A percentile compares a stretch with the other conserved stretches of the same genome.
Conservation (phyloP, 1,140 invertebrate species). For the Agrilus planipennis region DNA sequence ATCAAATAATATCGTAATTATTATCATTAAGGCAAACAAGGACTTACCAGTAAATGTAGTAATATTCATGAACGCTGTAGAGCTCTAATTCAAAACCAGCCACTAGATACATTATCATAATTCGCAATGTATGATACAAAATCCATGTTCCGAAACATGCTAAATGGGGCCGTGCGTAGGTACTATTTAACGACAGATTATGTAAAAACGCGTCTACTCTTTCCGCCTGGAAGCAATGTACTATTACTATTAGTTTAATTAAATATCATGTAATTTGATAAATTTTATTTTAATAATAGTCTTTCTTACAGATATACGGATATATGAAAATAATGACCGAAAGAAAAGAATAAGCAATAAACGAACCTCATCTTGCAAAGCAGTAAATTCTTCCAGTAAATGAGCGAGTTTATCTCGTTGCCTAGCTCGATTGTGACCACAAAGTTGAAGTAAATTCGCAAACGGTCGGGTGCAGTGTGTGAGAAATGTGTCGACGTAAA, state of each 20-base stretch:
- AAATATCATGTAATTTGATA: too few relatives aligned
- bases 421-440: conserved; percentile 87
- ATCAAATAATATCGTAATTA: conserved; percentile 1
- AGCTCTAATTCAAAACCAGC: conserved; percentile 92
- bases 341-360: neutral
- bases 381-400: conserved; percentile 78
- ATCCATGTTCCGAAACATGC: conserved; percentile 94
- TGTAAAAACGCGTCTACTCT: conserved; percentile 79
- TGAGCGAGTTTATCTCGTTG: conserved; percentile 88
- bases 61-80: conserved; percentile 93
- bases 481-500: conserved; percentile 83
- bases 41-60: conserved; percentile 85
- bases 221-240: conserved; percentile 57
- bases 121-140: conserved; percentile 84
- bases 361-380: conserved; percentile 82
- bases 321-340: neutral
- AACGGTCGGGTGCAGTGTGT: conserved; percentile 79
- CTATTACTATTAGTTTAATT: neutral
- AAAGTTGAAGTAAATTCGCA: conserved; percentile 76
- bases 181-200: conserved; percentile 53
- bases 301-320: neutral
- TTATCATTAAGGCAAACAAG: too few relatives aligned
- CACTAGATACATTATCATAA: conserved; percentile 93
- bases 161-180: conserved; percentile 57
- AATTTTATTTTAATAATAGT: conserved; percentile 1